Evolutionary conservation across 23 tunicate species (phyloP).

Genomic region (Corella eumyota): DNA sequence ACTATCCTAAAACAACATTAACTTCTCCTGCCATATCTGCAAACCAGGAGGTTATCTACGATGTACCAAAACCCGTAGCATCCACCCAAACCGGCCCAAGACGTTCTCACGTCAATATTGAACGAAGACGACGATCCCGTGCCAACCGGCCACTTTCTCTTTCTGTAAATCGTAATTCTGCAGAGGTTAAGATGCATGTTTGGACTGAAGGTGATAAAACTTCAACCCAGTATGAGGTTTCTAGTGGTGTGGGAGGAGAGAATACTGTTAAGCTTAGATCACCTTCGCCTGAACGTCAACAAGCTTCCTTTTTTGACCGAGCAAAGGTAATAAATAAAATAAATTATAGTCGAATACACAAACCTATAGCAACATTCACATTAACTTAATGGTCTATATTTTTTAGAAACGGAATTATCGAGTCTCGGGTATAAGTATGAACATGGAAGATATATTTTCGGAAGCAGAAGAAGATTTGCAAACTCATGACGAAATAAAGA

Average conservation of each 20-base stretch:
- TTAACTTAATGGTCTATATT: background rate
- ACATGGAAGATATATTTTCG: slow-evolving; percentile 50
- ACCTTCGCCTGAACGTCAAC: slow-evolving; percentile 30
- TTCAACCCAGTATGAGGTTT: background rate
- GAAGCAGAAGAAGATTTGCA: slow-evolving; percentile 53
- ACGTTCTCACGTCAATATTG: slow-evolving; percentile 44
- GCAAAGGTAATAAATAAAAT: slow-evolving; percentile 18
- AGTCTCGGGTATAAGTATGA: slow-evolving; percentile 50
- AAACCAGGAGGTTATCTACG: slow-evolving; percentile 51
- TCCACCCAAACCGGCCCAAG: background rate
- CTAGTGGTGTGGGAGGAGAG: background rate
- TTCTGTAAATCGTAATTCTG: slow-evolving; percentile 37
- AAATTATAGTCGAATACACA: background rate
- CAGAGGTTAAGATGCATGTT: slow-evolving; percentile 48
- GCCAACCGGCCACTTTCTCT: slow-evolving; percentile 21
- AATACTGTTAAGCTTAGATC: slow-evolving; percentile 16
- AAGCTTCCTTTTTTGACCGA: slow-evolving; percentile 20
- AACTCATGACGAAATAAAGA: slow-evolving; percentile 2
- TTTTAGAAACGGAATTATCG: slow-evolving; percentile 60
- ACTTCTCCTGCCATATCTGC: background rate
- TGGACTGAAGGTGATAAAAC: slow-evolving; percentile 33
- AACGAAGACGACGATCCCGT: slow-evolving; percentile 27
- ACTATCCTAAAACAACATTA: background rate
- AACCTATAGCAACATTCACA: background rate
- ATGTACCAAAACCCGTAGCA: slow-evolving; percentile 48